phyloP scores from a whole-genome alignment of 2,797 vertebrate genomes.

The Microcaecilia unicolor region DNA sequence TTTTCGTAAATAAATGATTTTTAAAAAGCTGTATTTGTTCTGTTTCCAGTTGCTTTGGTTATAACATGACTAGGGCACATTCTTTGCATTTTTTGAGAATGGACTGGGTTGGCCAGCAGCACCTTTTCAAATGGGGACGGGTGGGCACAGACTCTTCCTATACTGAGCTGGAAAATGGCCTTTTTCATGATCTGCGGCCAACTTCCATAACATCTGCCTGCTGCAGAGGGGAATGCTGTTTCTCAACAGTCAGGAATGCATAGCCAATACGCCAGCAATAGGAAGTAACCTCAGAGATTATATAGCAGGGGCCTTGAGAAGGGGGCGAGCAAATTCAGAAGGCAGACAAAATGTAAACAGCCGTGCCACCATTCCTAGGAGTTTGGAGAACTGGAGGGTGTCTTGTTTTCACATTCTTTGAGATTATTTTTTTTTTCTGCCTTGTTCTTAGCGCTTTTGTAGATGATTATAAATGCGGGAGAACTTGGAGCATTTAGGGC shows the following conservation, averaged over 20 bases:
- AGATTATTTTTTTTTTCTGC: too few species aligned
- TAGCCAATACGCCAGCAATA: conserved; percentile 30
- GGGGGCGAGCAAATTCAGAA: conserved; percentile 12
- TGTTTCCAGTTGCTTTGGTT: too few species aligned
- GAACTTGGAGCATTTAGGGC: too few species aligned
- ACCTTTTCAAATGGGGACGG: background rate
- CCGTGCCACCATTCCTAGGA: too few species aligned
- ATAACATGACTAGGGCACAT: too few species aligned
- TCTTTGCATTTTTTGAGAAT: too few species aligned
- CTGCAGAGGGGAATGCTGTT: conserved; percentile 32
- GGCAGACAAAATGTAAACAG: conserved; percentile 20
- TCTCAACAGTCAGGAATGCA: conserved; percentile 46
- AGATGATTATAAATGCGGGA: too few species aligned
- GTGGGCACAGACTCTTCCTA: background rate
- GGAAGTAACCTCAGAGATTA: conserved; percentile 29
- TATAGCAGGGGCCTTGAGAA: conserved; percentile 12
- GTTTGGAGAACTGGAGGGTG: too few species aligned
- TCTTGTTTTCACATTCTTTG: too few species aligned
- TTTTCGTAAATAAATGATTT: too few species aligned
- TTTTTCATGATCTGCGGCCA: background rate
- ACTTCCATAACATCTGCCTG: conserved; percentile 17
- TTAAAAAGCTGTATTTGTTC: too few species aligned
- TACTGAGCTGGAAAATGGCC: background rate
- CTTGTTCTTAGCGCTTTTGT: too few species aligned
- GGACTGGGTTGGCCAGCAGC: background rate